Conservation (phyloP, 2,113 vertebrate genomes). For the Cryptomyrus ogoouensis region DNA sequence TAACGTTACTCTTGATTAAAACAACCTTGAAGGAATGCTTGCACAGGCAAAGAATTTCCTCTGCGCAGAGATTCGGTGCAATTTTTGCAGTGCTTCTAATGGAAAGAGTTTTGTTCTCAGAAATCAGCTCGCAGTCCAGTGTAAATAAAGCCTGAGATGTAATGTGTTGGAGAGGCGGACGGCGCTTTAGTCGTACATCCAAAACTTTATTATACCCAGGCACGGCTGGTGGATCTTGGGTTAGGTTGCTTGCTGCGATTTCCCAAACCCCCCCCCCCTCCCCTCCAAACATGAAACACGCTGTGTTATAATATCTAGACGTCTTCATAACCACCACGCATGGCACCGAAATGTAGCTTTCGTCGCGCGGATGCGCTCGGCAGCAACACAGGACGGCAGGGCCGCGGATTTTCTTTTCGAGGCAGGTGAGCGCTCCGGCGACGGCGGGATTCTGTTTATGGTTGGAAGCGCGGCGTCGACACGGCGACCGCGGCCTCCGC, state of each 20-base stretch:
- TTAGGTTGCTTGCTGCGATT: neutral
- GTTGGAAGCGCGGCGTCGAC: conserved; percentile 34
- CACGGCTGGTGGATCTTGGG: conserved; percentile 9
- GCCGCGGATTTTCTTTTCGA: conserved; percentile 51
- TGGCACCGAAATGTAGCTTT: conserved; percentile 22
- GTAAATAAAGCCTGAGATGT: conserved; percentile 25
- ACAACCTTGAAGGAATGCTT: conserved; percentile 1
- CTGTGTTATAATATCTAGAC: neutral
- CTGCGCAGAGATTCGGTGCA: neutral
- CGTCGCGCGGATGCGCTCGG: conserved; percentile 27
- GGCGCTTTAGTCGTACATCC: conserved; percentile 35
- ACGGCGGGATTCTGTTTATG: conserved; percentile 51
- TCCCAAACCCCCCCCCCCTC: neutral
- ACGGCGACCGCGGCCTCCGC: conserved; percentile 36
- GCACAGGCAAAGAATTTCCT: conserved; percentile 7
- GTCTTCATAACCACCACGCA: neutral
- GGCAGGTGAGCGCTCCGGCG: conserved; percentile 35
- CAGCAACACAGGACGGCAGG: conserved; percentile 43
- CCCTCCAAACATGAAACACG: neutral
- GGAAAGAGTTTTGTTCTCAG: conserved; percentile 10
- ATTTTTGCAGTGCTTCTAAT: neutral
- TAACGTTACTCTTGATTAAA: conserved; percentile 11
- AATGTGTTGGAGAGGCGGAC: conserved; percentile 19
- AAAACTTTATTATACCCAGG: conserved; percentile 41
- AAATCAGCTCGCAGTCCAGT: conserved; percentile 17